Evolutionary conservation across 2,888 invertebrate species (phyloP).

Genomic region (Drosophila conformis): DNA sequence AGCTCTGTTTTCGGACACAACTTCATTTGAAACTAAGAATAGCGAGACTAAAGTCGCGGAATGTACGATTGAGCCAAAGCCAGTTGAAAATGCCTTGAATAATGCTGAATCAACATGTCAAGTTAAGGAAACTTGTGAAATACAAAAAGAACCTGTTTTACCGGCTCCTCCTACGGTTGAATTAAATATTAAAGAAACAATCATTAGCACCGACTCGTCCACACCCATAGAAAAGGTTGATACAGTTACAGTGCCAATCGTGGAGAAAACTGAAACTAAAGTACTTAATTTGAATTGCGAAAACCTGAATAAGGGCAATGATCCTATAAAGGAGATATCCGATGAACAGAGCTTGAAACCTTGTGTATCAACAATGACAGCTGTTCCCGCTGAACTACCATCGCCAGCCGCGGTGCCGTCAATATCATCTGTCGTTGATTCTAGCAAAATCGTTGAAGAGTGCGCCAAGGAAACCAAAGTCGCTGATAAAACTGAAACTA

Average conservation of each 20-base stretch:
- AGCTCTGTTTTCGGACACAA: conserved; percentile 77
- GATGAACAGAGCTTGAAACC: conserved; percentile 19
- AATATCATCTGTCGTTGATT: neutral
- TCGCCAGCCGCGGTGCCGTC: neutral
- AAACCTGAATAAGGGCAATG: neutral
- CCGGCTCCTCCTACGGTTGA: conserved; percentile 10
- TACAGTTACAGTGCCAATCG: conserved; percentile 10
- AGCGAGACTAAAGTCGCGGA: conserved; percentile 23
- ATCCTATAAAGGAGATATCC: neutral
- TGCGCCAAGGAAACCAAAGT: conserved; percentile 5
- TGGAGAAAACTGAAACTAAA: conserved; percentile 29
- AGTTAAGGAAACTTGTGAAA: conserved; percentile 18
- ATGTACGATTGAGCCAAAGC: conserved; percentile 31
- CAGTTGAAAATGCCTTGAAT: conserved; percentile 10
- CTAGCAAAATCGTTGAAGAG: conserved; percentile 8
- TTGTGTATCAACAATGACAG: neutral
- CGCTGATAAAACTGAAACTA: conserved; percentile 5
- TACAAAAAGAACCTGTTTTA: neutral
- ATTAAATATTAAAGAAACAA: conserved; percentile 8
- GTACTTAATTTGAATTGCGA: conserved; percentile 4
- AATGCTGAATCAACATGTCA: conserved; percentile 1
- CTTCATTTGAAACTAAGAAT: conserved; percentile 40
- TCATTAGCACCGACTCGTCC: neutral
- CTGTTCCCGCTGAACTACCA: conserved; percentile 4
- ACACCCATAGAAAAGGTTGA: conserved; percentile 11